Conservation (phyloP, 2,888 invertebrate species). For the Alcis repandata region DNA sequence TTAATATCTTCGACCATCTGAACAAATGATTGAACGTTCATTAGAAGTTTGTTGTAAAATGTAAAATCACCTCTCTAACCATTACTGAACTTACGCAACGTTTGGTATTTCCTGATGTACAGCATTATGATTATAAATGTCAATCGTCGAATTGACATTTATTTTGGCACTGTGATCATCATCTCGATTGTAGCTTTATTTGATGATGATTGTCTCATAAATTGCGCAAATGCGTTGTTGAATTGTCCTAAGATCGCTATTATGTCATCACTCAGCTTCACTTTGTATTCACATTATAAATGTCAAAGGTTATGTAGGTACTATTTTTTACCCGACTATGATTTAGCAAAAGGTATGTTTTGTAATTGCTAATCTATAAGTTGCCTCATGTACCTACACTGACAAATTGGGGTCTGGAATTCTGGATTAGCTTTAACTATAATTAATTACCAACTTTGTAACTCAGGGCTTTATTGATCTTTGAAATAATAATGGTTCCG, state of each 20-base stretch:
- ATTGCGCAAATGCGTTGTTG: neutral
- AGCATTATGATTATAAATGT: constrained; percentile 16
- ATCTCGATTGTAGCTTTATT: neutral
- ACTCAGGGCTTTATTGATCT: too few relatives aligned
- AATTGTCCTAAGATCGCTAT: neutral
- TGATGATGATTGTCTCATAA: neutral
- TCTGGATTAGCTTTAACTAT: too few relatives aligned
- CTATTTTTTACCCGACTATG: too few relatives aligned
- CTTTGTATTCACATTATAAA: neutral
- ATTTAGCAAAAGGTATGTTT: too few relatives aligned
- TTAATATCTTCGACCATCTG: too few relatives aligned
- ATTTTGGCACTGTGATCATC: neutral
- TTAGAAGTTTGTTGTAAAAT: too few relatives aligned
- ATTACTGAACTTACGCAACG: constrained; percentile 20
- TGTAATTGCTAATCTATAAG: too few relatives aligned
- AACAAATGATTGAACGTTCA: too few relatives aligned
- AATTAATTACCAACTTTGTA: too few relatives aligned
- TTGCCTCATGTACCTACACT: too few relatives aligned
- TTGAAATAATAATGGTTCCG: too few relatives aligned
- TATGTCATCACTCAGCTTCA: neutral
- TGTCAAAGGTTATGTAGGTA: neutral
- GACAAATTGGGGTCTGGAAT: too few relatives aligned
- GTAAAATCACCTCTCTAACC: neutral
- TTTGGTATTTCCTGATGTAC: constrained; percentile 23
- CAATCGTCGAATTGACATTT: constrained; percentile 1